Evolutionary conservation across 2,113 vertebrate genomes (phyloP).

Genomic region (Paratilapia polleni): DNA sequence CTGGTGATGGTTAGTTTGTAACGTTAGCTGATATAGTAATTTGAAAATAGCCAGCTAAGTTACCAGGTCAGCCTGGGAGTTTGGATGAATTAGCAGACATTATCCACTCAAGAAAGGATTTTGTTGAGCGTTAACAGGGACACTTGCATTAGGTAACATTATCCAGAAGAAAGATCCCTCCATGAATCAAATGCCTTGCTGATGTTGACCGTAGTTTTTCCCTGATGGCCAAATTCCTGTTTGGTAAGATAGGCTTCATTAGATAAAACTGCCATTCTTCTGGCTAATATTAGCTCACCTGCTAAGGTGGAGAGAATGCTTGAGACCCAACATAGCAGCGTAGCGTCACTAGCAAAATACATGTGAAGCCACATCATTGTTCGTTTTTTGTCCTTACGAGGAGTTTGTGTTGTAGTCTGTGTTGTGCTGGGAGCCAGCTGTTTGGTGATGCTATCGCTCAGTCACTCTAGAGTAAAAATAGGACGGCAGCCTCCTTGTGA

Average conservation of each 20-base stretch:
- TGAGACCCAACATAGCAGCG: background rate
- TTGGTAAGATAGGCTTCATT: accelerated
- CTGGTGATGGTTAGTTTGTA: background rate
- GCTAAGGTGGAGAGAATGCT: background rate
- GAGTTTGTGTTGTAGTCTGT: background rate
- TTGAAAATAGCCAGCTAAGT: background rate
- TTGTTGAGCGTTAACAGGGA: background rate
- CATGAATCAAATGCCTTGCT: too few relatives aligned
- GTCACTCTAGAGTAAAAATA: too few relatives aligned
- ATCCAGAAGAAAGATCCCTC: background rate
- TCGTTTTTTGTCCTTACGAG: accelerated
- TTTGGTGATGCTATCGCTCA: too few relatives aligned
- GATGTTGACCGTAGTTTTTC: background rate
- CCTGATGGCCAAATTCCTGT: background rate
- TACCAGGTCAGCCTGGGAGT: background rate
- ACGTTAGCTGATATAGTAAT: background rate
- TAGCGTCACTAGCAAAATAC: background rate
- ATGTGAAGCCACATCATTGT: background rate
- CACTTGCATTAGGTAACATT: background rate
- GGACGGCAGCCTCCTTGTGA: too few relatives aligned
- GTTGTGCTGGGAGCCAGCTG: too few relatives aligned
- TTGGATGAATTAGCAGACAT: background rate
- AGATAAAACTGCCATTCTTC: too few relatives aligned
- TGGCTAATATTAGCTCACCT: too few relatives aligned
- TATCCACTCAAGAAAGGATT: background rate